Evolutionary conservation across 2,888 invertebrate species (phyloP).

Genomic region (Lomographa bimaculata): DNA sequence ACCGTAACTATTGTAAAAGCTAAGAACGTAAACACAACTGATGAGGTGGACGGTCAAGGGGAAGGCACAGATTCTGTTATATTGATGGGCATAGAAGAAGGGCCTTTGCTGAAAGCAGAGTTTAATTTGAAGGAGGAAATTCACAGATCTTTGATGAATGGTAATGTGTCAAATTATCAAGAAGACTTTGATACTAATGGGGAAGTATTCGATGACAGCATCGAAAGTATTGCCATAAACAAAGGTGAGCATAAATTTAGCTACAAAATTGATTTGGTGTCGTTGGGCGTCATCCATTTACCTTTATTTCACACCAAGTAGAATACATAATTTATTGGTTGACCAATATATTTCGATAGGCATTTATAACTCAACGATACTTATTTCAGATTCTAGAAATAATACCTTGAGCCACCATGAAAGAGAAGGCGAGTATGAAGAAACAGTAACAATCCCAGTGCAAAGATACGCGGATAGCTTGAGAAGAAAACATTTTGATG

Average conservation of each 20-base stretch:
- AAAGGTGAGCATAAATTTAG: constrained; percentile 40
- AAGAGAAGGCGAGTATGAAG: constrained; percentile 85
- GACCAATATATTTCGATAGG: no score
- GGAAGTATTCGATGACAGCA: constrained; percentile 38
- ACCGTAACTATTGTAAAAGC: constrained; percentile 44
- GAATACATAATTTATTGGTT: no score
- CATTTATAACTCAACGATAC: no score
- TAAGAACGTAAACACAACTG: constrained; percentile 49
- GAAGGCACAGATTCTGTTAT: constrained; percentile 52
- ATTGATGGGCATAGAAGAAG: constrained; percentile 64
- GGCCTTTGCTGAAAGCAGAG: constrained; percentile 71
- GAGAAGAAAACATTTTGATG: constrained; percentile 73
- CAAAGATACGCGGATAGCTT: constrained; percentile 83
- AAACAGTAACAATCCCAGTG: constrained; percentile 77
- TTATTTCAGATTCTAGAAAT: constrained; percentile 49
- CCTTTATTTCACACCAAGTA: no score
- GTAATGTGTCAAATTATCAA: constrained; percentile 36
- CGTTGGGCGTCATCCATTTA: no score
- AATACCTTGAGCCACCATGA: constrained; percentile 72
- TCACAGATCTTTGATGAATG: constrained; percentile 64
- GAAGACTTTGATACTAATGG: constrained; percentile 32
- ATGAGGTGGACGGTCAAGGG: constrained; percentile 40
- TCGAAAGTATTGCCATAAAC: constrained; percentile 41
- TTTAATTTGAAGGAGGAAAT: constrained; percentile 74
- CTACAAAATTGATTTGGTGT: no score